Conservation (phyloP, 2,888 invertebrate species). For the Caenorhabditis macrosperma region DNA sequence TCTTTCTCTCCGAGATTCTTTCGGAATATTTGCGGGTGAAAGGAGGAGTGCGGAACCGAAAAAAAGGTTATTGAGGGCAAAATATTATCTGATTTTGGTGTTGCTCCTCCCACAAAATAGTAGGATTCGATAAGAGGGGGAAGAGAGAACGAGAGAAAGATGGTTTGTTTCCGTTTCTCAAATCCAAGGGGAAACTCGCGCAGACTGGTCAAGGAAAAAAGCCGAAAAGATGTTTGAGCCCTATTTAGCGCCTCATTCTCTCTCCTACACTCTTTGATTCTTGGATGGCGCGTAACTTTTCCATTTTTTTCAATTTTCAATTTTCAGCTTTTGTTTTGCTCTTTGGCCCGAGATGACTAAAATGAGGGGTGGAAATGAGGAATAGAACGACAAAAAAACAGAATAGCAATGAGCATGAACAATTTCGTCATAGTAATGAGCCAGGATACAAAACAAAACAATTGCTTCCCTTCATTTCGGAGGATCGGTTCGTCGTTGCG, state of each 20-base stretch:
- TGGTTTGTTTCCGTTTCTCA: constrained; percentile 21
- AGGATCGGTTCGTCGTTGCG: neutral
- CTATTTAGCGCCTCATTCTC: constrained; percentile 11
- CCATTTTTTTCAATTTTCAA: neutral
- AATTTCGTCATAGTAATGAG: constrained; percentile 35
- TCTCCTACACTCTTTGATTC: constrained; percentile 22
- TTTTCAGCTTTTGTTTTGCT: neutral
- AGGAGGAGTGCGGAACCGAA: neutral
- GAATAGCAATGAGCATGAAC: constrained; percentile 19
- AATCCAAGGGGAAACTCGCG: constrained; percentile 15
- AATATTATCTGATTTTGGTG: constrained; percentile 51
- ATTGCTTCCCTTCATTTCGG: constrained; percentile 24
- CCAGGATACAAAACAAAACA: constrained; percentile 12
- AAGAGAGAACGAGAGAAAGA: constrained; percentile 4
- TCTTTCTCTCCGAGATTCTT: neutral
- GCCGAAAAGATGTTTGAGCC: constrained; percentile 45
- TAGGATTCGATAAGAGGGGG: constrained; percentile 17
- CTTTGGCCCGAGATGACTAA: neutral
- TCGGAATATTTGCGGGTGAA: neutral
- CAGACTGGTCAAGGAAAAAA: constrained; percentile 45
- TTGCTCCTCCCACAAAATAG: neutral
- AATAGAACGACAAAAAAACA: neutral
- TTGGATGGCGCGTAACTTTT: constrained; percentile 1
- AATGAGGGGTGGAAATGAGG: neutral
- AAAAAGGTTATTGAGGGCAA: constrained; percentile 16